Percentiles rank a stretch among this genome's conserved stretches.
Evolutionary conservation across 2,888 invertebrate genomes (phyloP).

Genomic region (Tanypteryx hageni): DNA sequence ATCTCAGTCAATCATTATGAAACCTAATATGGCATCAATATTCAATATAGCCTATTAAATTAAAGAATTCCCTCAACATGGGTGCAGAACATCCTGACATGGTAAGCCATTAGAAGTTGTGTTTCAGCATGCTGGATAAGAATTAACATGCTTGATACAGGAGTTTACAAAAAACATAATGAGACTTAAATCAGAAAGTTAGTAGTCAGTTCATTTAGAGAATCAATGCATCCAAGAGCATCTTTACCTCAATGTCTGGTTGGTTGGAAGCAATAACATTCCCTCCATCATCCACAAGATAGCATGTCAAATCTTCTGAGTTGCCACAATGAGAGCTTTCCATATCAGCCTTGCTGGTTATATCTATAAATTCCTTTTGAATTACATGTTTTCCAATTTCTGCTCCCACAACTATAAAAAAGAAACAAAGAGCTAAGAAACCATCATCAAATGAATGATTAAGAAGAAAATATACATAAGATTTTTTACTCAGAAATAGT

Average conservation of each 20-base stretch:
- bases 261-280: conserved; percentile 73
- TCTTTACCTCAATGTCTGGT: conserved; percentile 68
- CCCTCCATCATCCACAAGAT: conserved; percentile 74
- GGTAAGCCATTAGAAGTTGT: no score
- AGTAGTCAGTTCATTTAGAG: no score
- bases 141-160: no score
- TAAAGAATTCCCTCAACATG: no score
- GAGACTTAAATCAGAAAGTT: no score
- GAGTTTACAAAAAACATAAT: no score
- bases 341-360: conserved; percentile 68
- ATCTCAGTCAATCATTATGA: no score
- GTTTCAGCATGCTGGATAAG: no score
- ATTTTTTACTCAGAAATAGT: not conserved
- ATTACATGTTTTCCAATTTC: conserved; percentile 69
- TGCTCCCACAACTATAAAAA: conserved; percentile 71
- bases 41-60: no score
- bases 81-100: no score
- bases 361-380: conserved; percentile 65
- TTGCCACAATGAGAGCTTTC: conserved; percentile 64
- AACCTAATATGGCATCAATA: no score
- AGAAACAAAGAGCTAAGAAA: not conserved
- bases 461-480: not conserved
- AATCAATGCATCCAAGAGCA: no score
- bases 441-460: not conserved
- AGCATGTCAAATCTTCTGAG: conserved; percentile 71